These are phyloP conservation scores for Aromia moschata DNA, from an alignment of 2,888 invertebrate genomes.

Conservation along the genomic window DNA sequence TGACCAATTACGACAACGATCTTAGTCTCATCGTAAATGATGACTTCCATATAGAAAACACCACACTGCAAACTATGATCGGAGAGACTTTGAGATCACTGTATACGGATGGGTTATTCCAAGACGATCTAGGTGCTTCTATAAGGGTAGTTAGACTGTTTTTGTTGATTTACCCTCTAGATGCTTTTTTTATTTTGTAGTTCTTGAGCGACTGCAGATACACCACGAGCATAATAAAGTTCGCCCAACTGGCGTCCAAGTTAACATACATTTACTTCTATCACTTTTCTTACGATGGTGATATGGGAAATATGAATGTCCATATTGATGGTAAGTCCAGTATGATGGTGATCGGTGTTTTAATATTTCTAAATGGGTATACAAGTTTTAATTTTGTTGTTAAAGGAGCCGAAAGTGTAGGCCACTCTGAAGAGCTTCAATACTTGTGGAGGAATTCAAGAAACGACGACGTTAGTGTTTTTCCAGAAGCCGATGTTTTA, in stretches of 20 bases:
- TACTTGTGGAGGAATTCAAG: conserved; percentile 15
- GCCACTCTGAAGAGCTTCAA: conserved; percentile 24
- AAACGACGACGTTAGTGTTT: conserved; percentile 13
- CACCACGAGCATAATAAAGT: conserved; percentile 18
- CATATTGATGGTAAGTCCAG: conserved; percentile 19
- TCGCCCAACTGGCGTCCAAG: conserved; percentile 13
- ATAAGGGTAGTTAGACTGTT: conserved; percentile 19
- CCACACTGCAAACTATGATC: not conserved
- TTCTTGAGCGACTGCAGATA: conserved; percentile 20
- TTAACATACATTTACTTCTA: conserved; percentile 24
- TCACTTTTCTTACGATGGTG: conserved; percentile 26
- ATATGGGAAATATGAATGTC: conserved; percentile 13
- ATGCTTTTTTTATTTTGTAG: conserved; percentile 14
- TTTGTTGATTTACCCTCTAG: too few relatives aligned
- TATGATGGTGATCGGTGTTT: not conserved
- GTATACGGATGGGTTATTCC: conserved; percentile 4
- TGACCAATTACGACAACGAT: conserved; percentile 12
- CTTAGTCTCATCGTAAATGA: conserved; percentile 4
- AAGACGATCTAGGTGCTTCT: conserved; percentile 5
- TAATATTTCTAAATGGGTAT: not conserved
- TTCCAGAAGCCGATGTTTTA: conserved; percentile 17
- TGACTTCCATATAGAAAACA: conserved; percentile 9
- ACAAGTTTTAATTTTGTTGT: conserved; percentile 1
- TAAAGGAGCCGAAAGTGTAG: conserved; percentile 25
- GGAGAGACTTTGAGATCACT: conserved; percentile 5